Percentiles rank a stretch among this genome's conserved stretches.
These are phyloP conservation scores for Euschistus heros DNA, from an alignment of 1,140 invertebrate genomes.

Conservation along the genomic window DNA sequence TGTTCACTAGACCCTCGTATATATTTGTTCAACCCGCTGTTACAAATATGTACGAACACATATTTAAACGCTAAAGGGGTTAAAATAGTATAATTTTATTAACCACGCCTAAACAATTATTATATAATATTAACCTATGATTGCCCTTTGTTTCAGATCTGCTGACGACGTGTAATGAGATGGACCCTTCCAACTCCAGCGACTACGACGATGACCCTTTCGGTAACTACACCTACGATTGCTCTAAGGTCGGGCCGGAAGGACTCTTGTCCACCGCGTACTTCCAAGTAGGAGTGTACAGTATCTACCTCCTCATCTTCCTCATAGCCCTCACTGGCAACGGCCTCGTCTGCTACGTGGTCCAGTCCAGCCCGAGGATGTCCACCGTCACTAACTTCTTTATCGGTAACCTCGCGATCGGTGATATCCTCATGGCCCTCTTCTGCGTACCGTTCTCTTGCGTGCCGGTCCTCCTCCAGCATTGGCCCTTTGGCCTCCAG, in stretches of 20 bases:
- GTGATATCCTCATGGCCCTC: constrained; percentile 72
- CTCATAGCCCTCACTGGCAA: constrained; percentile 65
- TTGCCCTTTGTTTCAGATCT: neutral
- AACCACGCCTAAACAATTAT: too few species aligned
- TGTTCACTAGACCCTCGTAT: too few species aligned
- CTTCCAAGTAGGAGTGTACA: constrained; percentile 40
- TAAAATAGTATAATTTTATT: too few species aligned
- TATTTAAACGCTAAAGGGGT: too few species aligned
- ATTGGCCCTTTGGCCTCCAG: constrained; percentile 71
- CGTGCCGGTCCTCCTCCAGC: constrained; percentile 56
- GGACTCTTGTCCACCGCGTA: constrained; percentile 19
- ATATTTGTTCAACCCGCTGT: too few species aligned
- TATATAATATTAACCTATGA: too few species aligned
- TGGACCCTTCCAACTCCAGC: neutral
- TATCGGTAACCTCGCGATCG: constrained; percentile 72
- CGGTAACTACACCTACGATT: constrained; percentile 18
- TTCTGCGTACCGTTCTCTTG: constrained; percentile 82
- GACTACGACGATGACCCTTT: neutral
- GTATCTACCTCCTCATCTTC: constrained; percentile 63
- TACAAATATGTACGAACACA: too few species aligned
- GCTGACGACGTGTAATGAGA: neutral
- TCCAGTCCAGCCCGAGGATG: constrained; percentile 65
- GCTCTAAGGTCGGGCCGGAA: constrained; percentile 7
- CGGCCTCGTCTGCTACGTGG: constrained; percentile 70
- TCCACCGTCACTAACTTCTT: constrained; percentile 79